Evolutionary conservation across 92 coral and sea anemone genomes (phyloP).

Genomic region (Virgularia gustaviana): DNA sequence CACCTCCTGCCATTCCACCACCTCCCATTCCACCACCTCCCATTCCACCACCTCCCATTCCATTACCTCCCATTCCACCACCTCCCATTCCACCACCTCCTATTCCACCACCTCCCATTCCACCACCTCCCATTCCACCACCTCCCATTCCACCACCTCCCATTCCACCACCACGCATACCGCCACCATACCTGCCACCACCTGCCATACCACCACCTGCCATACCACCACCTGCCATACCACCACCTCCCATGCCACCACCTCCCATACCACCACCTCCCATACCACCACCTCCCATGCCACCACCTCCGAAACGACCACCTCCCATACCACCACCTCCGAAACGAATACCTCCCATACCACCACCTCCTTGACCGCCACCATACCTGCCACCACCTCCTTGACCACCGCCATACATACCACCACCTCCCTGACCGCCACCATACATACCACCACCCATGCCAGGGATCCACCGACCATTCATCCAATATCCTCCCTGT

Average conservation of each 20-base stretch:
- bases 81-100: constrained; percentile 4
- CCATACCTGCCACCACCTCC: background rate
- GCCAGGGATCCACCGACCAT: too few relatives aligned
- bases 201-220: constrained; percentile 5
- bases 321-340: background rate
- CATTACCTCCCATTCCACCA: background rate
- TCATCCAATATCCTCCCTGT: too few relatives aligned
- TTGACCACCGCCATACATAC: background rate
- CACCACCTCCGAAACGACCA: constrained; percentile 16
- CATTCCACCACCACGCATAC: constrained; percentile 8
- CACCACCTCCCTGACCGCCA: background rate
- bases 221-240: background rate
- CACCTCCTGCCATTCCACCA: background rate
- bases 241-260: constrained; percentile 7
- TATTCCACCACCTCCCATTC: background rate
- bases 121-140: constrained; percentile 7
- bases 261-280: constrained; percentile 33
- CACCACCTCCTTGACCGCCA: constrained; percentile 5
- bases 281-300: constrained; percentile 8
- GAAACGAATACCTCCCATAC: background rate
- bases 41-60: background rate
- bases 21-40: background rate
- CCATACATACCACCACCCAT: background rate
- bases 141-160: constrained; percentile 15
- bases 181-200: constrained; percentile 3